Base-by-base conservation (phyloP, 2,113 vertebrate genomes). In the Brienomyrus longianalis region DNA sequence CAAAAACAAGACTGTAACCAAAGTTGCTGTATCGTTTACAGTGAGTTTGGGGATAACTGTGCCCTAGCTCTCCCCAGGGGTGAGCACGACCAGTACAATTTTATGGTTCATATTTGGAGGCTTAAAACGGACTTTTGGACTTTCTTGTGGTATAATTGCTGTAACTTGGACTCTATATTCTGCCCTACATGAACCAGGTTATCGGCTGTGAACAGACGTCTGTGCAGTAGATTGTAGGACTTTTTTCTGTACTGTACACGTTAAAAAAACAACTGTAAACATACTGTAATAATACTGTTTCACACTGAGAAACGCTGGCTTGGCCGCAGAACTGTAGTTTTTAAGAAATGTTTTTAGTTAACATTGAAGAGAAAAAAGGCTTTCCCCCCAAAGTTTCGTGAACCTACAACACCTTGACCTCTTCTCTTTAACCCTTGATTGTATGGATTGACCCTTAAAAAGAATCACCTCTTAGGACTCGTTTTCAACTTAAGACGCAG, bases 341-440 rank as follows among this genome's bases (percentile, higher is more conserved):
- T 97, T 97, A 96, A 97, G 97, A 88, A 95, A 97, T 96, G 97
- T 98, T 98, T 98, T 98, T 98, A 98, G 97, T 98, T 98, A 97
- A 97, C 95, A 96, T 97, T 97, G 94, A 97, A 97, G 97, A 97
- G 93, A 91, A 94, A 97, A 97, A 97, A 97, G 97, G 97, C 97
- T 98, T 98, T 97, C 96, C 97, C 98, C 98, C 98, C 98, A 98
- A 99, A 99, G 98, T 99, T 98, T 98, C 96, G 96, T 98, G 97
- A 98, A 98, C 97, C 96, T 97, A 98, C 97, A 99, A 99, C 98
- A 98, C 97, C 98, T 97, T 97, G 98, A 99, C 98, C 98, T 97
- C 98, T 98, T 98, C 97, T 97, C 97, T 97, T 94, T 95, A 98
- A 97, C 97, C 98, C 97, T 98, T 97, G 98, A 99, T 99, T 99